A percentile compares a stretch with the other conserved stretches of the same genome.
Conservation (phyloP, 2,113 vertebrate genomes). For the Tenrec ecaudatus region DNA sequence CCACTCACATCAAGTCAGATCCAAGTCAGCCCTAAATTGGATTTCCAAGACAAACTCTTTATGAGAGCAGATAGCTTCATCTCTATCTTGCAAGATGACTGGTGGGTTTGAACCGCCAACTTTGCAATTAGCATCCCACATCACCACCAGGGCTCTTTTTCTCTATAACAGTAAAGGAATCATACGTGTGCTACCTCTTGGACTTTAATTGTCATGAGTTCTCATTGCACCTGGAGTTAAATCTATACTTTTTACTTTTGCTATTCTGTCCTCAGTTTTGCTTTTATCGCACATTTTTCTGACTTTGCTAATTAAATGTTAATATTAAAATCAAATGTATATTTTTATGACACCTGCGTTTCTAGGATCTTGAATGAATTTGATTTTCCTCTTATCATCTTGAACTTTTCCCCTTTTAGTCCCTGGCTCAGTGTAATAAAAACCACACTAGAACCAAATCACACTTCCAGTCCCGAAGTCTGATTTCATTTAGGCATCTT, state of each 20-base stretch:
- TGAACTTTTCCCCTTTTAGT: neutral
- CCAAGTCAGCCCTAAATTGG: no score
- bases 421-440: conserved; percentile 29
- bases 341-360: neutral
- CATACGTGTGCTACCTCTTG: neutral
- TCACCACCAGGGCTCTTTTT: no score
- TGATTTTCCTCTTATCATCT: neutral
- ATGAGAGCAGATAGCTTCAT: no score
- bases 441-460: neutral
- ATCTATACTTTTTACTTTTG: neutral
- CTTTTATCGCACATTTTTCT: neutral
- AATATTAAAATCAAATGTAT: conserved; percentile 12
- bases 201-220: neutral
- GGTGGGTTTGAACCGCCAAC: no score
- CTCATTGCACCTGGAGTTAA: neutral
- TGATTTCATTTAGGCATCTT: neutral
- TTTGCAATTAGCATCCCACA: no score
- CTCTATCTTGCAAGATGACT: no score
- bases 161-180: neutral
- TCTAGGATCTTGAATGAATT: conserved; percentile 31
- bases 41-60: no score
- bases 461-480: neutral
- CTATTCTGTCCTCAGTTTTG: neutral
- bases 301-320: conserved; percentile 21
- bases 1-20: neutral